Percentiles rank a stretch among this genome's conserved stretches.
Evolutionary conservation across 2,113 vertebrate species (phyloP).

Genomic region (Mastomys natalensis): DNA sequence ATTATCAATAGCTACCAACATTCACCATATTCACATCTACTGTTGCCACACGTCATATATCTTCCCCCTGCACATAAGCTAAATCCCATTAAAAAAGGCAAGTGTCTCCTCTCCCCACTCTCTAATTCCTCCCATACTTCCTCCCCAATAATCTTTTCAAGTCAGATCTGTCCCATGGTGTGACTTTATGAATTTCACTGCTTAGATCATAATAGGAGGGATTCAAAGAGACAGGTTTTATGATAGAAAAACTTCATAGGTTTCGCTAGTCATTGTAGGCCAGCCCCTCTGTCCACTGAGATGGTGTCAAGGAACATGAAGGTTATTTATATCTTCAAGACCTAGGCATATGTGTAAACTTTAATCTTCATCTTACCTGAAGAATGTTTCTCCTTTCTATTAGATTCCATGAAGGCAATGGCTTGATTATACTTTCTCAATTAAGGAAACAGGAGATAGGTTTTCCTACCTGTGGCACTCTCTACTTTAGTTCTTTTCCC

Average conservation of each 20-base stretch:
- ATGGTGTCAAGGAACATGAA: neutral
- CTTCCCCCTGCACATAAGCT: too few relatives aligned
- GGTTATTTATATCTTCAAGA: neutral
- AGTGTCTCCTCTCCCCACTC: too few relatives aligned
- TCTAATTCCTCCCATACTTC: too few relatives aligned
- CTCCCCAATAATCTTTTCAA: too few relatives aligned
- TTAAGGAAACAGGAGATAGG: neutral
- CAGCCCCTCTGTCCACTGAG: neutral
- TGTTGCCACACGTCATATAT: too few relatives aligned
- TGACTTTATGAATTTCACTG: too few relatives aligned
- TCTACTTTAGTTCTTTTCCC: neutral
- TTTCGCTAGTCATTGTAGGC: neutral
- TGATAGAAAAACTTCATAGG: neutral
- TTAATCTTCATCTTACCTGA: neutral
- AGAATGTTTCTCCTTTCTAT: neutral
- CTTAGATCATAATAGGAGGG: neutral
- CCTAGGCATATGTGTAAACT: neutral
- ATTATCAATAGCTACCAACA: too few relatives aligned
- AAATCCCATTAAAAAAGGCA: too few relatives aligned
- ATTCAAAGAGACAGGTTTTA: neutral
- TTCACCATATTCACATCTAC: too few relatives aligned
- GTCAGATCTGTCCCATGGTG: too few relatives aligned
- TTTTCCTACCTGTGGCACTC: neutral
- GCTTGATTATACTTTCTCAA: neutral
- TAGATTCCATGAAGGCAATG: neutral